These are phyloP conservation scores for Noturus placidus DNA, from an alignment of 2,113 vertebrate genomes.

Conservation along the genomic window DNA sequence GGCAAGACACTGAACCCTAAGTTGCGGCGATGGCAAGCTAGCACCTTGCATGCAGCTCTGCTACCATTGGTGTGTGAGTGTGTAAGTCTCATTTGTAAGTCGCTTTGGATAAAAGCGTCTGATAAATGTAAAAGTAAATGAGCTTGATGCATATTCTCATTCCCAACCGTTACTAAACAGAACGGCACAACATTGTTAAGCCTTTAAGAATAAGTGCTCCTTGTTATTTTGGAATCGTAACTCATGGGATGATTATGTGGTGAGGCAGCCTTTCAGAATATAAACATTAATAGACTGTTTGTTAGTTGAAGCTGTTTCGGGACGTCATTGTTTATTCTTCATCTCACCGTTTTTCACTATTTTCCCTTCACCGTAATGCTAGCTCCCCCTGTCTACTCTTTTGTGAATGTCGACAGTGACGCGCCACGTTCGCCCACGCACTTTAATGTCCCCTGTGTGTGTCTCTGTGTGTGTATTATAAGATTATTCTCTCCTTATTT, in stretches of 20 bases:
- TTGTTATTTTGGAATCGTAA: background rate
- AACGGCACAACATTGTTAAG: background rate
- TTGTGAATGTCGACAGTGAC: slow-evolving; percentile 55
- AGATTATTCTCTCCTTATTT: slow-evolving; percentile 19
- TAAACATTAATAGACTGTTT: background rate
- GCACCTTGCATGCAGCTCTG: too few relatives aligned
- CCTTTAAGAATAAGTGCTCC: background rate
- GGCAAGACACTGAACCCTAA: too few relatives aligned
- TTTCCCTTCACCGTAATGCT: slow-evolving; percentile 46
- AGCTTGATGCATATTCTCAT: background rate
- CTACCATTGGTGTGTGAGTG: too few relatives aligned
- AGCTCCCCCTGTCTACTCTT: slow-evolving; percentile 39
- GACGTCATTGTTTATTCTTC: too few relatives aligned
- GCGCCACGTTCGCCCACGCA: slow-evolving; percentile 29
- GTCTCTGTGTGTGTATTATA: slow-evolving; percentile 8
- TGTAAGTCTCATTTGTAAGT: too few relatives aligned
- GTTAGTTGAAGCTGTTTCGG: background rate
- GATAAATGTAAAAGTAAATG: too few relatives aligned
- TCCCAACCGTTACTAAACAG: background rate
- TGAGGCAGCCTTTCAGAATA: background rate
- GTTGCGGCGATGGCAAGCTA: too few relatives aligned
- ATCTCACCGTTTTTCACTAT: background rate
- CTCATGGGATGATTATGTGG: background rate
- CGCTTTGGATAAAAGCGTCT: too few relatives aligned
- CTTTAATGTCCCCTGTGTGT: slow-evolving; percentile 34